These are phyloP conservation scores for Sebastes matsubarae DNA, from an alignment of 2,797 vertebrate genomes.

Conservation along the genomic window DNA sequence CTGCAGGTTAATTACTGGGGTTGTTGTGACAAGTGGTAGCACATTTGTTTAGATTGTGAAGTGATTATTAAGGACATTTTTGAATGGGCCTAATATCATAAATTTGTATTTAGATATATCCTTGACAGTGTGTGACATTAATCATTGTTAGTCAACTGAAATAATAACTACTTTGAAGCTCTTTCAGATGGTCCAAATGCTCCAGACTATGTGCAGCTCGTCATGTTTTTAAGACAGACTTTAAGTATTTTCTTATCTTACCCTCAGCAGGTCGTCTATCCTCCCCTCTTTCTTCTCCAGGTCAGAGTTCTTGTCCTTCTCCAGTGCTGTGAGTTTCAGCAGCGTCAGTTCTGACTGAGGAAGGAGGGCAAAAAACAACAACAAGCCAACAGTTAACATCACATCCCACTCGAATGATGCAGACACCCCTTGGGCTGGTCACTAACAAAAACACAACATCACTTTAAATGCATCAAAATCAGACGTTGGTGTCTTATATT, in stretches of 20 bases:
- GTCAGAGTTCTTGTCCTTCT: conserved; percentile 97
- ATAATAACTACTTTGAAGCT: background rate
- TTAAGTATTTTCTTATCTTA: conserved; percentile 57
- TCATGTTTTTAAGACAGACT: background rate
- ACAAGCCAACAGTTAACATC: conserved; percentile 3
- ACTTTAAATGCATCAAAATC: conserved; percentile 14
- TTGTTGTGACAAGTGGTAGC: background rate
- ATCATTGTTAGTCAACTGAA: background rate
- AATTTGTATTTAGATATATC: background rate
- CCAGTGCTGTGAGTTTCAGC: conserved; percentile 95
- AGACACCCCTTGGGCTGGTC: background rate
- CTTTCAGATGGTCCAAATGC: background rate
- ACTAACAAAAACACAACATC: background rate
- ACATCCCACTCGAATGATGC: background rate
- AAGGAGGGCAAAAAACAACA: conserved; percentile 7
- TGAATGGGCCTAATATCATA: background rate
- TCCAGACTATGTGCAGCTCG: background rate
- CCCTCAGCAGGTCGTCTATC: conserved; percentile 97
- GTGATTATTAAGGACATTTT: background rate
- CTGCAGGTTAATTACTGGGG: background rate
- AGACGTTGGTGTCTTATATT: background rate
- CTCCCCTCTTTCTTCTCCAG: conserved; percentile 98
- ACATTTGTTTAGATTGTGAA: background rate
- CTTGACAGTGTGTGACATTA: background rate
- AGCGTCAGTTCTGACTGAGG: conserved; percentile 95